Base-by-base conservation (phyloP, 2,113 vertebrate species). In the Brachypodius melanocephalos region DNA sequence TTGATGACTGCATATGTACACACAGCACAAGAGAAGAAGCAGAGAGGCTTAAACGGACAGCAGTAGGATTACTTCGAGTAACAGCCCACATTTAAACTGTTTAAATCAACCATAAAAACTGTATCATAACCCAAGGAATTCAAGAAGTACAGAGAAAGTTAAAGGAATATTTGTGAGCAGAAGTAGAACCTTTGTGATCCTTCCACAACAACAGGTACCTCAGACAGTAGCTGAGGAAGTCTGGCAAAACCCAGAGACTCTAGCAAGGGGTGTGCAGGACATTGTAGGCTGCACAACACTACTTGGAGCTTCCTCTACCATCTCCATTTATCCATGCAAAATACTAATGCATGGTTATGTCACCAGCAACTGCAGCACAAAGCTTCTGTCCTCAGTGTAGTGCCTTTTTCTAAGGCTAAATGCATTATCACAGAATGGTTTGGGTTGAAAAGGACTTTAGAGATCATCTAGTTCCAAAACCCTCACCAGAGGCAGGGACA, bases 231-330 rank as follows among this genome's bases (percentile, higher is more conserved):
- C 48, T 40, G 14, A 90, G 29, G 32, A 76, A 51, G 12, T 51
- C 13, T 34, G 12, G 51, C 24, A 59, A 83, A 72, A 29, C 31
- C 29, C 36, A 79, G 31, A 32, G 36, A 46, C 19, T 4, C 1
- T 0, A 52, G 14, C 8, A 59, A 68, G 10, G 12, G 29, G 10
- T 11, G 21, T 29, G 43, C 32, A 29, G 22, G 38, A 34, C 69
- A 38, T 13, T 0, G 3, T 4, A 29, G 4, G n/a, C 59, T 61
- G 36, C 40, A 19, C 0, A 2, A 25, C 42, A 5, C 51, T 9
- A 26, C 32, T 12, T 18, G 57, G 12, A 54, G 12, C 32, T 82
- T 46, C 10, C 36, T 67, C 36, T 10, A 25, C 3, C 13, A 54
- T 12, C 51, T 72, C 18, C 61, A 14, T 32, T 54, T 54, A 54